Evolutionary conservation across 2,113 vertebrate genomes (phyloP).

Genomic region (Naja naja): DNA sequence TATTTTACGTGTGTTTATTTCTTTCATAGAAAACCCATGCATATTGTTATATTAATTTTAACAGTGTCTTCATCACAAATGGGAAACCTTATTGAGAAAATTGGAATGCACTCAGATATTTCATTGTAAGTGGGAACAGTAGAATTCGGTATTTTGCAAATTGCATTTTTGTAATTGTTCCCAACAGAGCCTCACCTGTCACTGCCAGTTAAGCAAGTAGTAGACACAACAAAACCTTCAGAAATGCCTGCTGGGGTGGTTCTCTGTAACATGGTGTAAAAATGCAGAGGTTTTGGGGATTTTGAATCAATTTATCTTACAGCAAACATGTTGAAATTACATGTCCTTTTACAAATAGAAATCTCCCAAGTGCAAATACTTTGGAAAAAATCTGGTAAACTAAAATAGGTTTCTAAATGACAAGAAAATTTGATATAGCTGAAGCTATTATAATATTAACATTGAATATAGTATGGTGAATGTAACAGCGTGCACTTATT

Average conservation of each 20-base stretch:
- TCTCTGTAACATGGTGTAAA: slow-evolving; percentile 12
- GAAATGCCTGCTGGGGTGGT: slow-evolving; percentile 24
- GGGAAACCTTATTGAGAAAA: not conserved
- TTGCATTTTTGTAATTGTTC: slow-evolving; percentile 23
- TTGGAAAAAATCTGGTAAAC: slow-evolving; percentile 15
- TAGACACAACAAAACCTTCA: slow-evolving; percentile 48
- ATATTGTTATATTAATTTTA: slow-evolving; percentile 25
- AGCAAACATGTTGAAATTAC: slow-evolving; percentile 7
- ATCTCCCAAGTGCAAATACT: slow-evolving; percentile 16
- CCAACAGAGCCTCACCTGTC: slow-evolving; percentile 30
- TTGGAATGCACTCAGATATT: slow-evolving; percentile 38
- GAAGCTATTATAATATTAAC: accelerated
- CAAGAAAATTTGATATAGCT: not conserved
- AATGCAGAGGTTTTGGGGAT: slow-evolving; percentile 55
- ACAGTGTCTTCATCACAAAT: not conserved
- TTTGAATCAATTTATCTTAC: slow-evolving; percentile 47
- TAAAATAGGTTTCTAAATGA: not conserved
- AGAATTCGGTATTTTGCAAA: slow-evolving; percentile 39
- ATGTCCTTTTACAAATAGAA: not conserved
- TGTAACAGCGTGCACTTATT: not conserved
- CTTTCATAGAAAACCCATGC: not conserved
- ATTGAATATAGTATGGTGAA: accelerated
- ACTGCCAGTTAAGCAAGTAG: slow-evolving; percentile 38
- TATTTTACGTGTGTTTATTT: not conserved
- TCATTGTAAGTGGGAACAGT: slow-evolving; percentile 36